These are phyloP conservation scores for Petaurus breviceps DNA, from an alignment of 2,113 vertebrate species.

Conservation along the genomic window DNA sequence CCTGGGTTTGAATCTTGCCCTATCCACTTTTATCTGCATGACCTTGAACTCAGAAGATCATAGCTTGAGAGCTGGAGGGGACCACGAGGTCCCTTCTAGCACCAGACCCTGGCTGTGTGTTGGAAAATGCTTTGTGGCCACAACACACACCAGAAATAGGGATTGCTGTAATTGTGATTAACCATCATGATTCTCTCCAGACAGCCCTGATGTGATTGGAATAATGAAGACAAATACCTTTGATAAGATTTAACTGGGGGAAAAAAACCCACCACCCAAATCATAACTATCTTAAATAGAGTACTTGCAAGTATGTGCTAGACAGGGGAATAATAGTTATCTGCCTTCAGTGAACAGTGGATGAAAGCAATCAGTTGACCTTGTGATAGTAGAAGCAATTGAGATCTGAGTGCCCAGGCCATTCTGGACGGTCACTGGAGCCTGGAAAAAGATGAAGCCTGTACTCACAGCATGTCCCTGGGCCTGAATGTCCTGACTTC, in stretches of 20 bases:
- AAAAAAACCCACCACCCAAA: slow-evolving; percentile 44
- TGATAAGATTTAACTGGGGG: slow-evolving; percentile 59
- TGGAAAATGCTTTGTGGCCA: not conserved
- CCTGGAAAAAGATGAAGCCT: slow-evolving; percentile 24
- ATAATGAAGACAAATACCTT: slow-evolving; percentile 32
- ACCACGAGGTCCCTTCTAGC: not conserved
- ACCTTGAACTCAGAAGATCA: not conserved
- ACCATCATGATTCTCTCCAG: not conserved
- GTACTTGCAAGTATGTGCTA: slow-evolving; percentile 71
- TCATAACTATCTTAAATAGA: slow-evolving; percentile 73
- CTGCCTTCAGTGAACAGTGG: slow-evolving; percentile 70
- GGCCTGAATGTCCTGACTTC: slow-evolving; percentile 55
- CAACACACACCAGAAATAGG: not conserved
- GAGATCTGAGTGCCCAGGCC: slow-evolving; percentile 55
- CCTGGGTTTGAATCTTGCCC: not conserved
- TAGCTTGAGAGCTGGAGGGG: not conserved
- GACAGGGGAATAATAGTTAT: slow-evolving; percentile 78
- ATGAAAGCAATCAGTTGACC: slow-evolving; percentile 74
- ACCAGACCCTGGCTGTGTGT: not conserved
- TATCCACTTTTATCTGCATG: not conserved
- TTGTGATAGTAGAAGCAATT: slow-evolving; percentile 76
- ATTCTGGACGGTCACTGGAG: slow-evolving; percentile 69
- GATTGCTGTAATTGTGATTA: not conserved
- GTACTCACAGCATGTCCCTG: slow-evolving; percentile 39
- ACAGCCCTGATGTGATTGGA: slow-evolving; percentile 17